These are phyloP conservation scores for Heteractis magnifica DNA, from an alignment of 92 coral and sea anemone genomes.

Conservation along the genomic window DNA sequence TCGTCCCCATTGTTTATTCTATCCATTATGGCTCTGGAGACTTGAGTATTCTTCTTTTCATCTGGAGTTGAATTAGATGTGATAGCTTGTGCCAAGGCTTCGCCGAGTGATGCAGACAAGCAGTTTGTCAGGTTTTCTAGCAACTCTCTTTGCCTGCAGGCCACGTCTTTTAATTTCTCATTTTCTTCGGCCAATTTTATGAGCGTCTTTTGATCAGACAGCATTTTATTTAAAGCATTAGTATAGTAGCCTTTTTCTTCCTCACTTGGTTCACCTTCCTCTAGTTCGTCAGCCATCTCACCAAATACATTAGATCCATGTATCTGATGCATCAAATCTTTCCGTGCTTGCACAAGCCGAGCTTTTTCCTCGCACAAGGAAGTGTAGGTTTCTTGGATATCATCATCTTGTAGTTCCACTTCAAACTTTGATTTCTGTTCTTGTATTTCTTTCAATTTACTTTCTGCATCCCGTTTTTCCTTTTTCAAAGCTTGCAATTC, in stretches of 20 bases:
- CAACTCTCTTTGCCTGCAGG: slow-evolving; percentile 44
- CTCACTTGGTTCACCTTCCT: slow-evolving; percentile 17
- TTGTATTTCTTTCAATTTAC: slow-evolving; percentile 46
- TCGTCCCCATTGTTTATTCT: slow-evolving; percentile 30
- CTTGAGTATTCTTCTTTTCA: slow-evolving; percentile 12
- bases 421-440: slow-evolving; percentile 46
- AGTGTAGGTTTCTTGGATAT: slow-evolving; percentile 44
- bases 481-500: slow-evolving; percentile 14
- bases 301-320: slow-evolving; percentile 34
- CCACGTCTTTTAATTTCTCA: slow-evolving; percentile 42
- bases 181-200: slow-evolving; percentile 59
- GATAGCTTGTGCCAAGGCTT: slow-evolving; percentile 36
- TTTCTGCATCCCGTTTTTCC: slow-evolving; percentile 31
- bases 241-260: slow-evolving; percentile 36
- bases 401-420: slow-evolving; percentile 63
- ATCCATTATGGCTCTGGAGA: slow-evolving; percentile 13
- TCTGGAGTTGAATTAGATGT: not conserved
- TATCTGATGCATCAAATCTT: slow-evolving; percentile 38
- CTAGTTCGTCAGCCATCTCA: slow-evolving; percentile 34
- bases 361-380: slow-evolving; percentile 39
- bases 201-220: slow-evolving; percentile 52
- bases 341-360: slow-evolving; percentile 43
- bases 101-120: slow-evolving; percentile 59
- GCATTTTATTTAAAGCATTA: slow-evolving; percentile 42
- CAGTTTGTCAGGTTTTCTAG: slow-evolving; percentile 30